A percentile compares a stretch with the other conserved stretches of the same genome.
Evolutionary conservation across 2,797 vertebrate genomes (phyloP).

Genomic region (Artibeus jamaicensis): DNA sequence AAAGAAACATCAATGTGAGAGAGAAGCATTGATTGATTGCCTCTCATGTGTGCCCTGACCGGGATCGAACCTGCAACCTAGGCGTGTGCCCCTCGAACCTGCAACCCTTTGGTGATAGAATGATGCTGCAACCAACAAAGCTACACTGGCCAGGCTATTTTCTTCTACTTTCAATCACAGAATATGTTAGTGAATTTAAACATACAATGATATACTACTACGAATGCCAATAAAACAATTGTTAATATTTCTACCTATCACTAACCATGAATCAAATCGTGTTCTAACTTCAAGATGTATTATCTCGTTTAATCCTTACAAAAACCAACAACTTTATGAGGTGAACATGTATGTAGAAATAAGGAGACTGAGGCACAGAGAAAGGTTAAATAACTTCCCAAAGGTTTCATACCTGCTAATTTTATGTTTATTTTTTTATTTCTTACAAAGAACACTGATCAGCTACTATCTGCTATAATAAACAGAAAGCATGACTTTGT

Average conservation of each 20-base stretch:
- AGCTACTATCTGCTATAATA: background rate
- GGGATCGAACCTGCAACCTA: background rate
- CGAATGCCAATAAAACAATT: background rate
- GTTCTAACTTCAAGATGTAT: background rate
- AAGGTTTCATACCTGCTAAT: background rate
- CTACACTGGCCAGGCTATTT: background rate
- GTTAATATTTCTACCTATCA: background rate
- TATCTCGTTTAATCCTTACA: background rate
- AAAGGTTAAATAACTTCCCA: background rate
- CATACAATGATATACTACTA: background rate
- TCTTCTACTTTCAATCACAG: background rate
- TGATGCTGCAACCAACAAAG: background rate
- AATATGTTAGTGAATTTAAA: constrained; percentile 5
- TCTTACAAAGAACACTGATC: background rate
- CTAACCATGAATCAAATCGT: background rate
- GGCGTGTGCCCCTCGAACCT: background rate
- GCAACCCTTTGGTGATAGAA: background rate
- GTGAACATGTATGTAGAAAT: background rate
- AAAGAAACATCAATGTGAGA: background rate
- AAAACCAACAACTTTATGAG: background rate
- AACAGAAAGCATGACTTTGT: background rate
- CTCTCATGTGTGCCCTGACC: background rate
- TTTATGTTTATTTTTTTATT: background rate
- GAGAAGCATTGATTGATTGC: background rate
- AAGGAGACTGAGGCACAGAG: background rate